A percentile compares a stretch with the other conserved stretches of the same genome.
These are phyloP conservation scores for Ochlodes sylvanus DNA, from an alignment of 2,888 invertebrate genomes.

Conservation along the genomic window DNA sequence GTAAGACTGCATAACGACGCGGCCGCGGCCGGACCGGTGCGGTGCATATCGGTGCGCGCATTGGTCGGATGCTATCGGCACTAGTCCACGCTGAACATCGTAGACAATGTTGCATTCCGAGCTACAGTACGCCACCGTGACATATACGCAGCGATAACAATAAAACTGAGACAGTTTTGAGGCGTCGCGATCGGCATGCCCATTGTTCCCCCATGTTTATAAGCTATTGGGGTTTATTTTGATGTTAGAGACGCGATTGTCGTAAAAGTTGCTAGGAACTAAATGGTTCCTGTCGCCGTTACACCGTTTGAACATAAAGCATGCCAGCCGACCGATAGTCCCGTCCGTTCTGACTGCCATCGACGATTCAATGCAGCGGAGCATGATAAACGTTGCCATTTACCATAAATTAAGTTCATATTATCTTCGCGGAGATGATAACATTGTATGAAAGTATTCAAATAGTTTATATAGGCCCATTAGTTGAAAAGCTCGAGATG, in stretches of 20 bases:
- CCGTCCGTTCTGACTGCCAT: constrained; percentile 57
- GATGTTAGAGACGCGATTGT: constrained; percentile 62
- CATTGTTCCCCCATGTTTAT: constrained; percentile 59
- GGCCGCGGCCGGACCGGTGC: constrained; percentile 47
- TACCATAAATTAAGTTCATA: constrained; percentile 32
- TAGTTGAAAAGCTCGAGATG: constrained; percentile 1
- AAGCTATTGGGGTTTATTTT: constrained; percentile 46
- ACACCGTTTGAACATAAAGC: constrained; percentile 73
- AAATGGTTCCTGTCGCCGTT: constrained; percentile 63
- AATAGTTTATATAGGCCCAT: not conserved
- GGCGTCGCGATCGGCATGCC: constrained; percentile 52
- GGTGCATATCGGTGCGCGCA: constrained; percentile 51
- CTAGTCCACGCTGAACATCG: constrained; percentile 41
- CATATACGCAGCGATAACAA: constrained; percentile 54
- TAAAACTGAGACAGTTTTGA: constrained; percentile 51
- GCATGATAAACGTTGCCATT: constrained; percentile 61
- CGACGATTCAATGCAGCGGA: constrained; percentile 57
- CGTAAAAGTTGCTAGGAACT: constrained; percentile 73
- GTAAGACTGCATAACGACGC: constrained; percentile 55
- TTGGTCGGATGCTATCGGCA: constrained; percentile 52
- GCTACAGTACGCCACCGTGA: constrained; percentile 41
- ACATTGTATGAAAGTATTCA: constrained; percentile 1
- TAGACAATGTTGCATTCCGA: constrained; percentile 59
- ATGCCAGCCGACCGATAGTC: constrained; percentile 46
- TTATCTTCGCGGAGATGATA: constrained; percentile 5